A percentile compares a stretch with the other conserved stretches of the same genome.
Evolutionary conservation across 2,113 vertebrate genomes (phyloP).

Genomic region (Triplophysa siluroides): DNA sequence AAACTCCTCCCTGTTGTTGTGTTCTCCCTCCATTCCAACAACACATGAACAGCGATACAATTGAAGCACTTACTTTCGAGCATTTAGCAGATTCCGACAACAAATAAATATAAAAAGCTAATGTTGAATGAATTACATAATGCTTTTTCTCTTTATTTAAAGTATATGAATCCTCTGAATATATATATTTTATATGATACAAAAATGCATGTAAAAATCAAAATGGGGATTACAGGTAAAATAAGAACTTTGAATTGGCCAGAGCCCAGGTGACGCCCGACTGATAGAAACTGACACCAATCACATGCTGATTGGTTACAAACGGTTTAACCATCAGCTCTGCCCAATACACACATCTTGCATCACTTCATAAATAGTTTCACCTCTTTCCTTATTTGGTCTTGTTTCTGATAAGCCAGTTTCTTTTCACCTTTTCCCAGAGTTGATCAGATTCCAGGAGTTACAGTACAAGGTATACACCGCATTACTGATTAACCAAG

Average conservation of each 20-base stretch:
- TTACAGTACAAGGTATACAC: slow-evolving; percentile 55
- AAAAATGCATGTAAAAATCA: too few species aligned
- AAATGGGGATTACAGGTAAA: too few species aligned
- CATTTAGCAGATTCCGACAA: too few species aligned
- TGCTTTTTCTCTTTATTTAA: too few species aligned
- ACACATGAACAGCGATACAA: background rate
- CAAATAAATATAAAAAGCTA: too few species aligned
- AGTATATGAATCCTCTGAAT: too few species aligned
- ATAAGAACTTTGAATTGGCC: background rate
- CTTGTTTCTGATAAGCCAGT: slow-evolving; percentile 76
- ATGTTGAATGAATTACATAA: too few species aligned
- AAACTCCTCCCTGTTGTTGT: background rate
- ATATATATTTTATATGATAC: too few species aligned
- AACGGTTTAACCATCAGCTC: slow-evolving; percentile 40
- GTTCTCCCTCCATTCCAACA: background rate
- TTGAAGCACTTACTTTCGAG: too few species aligned
- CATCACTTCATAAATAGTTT: slow-evolving; percentile 70
- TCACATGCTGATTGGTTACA: slow-evolving; percentile 40
- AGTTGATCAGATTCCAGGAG: slow-evolving; percentile 56
- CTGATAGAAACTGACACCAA: slow-evolving; percentile 35
- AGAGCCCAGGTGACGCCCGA: slow-evolving; percentile 17
- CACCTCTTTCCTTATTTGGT: slow-evolving; percentile 73
- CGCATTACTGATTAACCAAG: slow-evolving; percentile 68
- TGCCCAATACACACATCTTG: slow-evolving; percentile 56
- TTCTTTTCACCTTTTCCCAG: slow-evolving; percentile 61